Percentiles rank a stretch among this genome's conserved stretches.
These are phyloP conservation scores for Gari tellinella DNA, from an alignment of 2,888 invertebrate species.

Conservation along the genomic window DNA sequence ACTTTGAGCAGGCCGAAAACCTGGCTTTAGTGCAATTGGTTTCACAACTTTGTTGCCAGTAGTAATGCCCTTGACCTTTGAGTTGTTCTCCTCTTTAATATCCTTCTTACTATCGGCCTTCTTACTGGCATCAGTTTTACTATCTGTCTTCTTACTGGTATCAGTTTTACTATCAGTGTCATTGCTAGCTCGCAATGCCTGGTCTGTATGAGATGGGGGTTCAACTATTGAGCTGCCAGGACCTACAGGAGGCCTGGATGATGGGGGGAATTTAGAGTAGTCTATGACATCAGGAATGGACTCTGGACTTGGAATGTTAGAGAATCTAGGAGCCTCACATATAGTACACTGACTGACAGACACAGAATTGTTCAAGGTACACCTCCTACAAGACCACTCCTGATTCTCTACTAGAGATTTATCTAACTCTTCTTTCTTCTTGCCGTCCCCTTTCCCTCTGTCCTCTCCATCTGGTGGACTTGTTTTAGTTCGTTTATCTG, in stretches of 20 bases:
- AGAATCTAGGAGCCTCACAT: conserved; percentile 88
- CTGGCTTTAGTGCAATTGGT: conserved; percentile 4
- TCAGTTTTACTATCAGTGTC: not conserved
- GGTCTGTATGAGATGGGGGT: not conserved
- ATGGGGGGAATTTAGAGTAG: conserved; percentile 52
- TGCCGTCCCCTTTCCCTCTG: not conserved
- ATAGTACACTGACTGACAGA: conserved; percentile 90
- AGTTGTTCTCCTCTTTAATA: conserved; percentile 3
- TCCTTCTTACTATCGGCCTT: conserved; percentile 10
- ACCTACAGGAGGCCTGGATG: conserved; percentile 45
- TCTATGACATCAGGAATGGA: conserved; percentile 60
- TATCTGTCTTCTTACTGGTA: conserved; percentile 9
- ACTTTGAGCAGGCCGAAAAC: not conserved
- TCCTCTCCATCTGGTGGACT: conserved; percentile 3
- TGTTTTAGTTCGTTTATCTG: conserved; percentile 24
- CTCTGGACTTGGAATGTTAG: conserved; percentile 66
- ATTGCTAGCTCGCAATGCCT: conserved; percentile 2
- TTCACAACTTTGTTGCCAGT: not conserved
- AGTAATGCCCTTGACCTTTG: not conserved
- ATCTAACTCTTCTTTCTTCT: not conserved
- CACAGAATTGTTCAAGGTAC: conserved; percentile 90
- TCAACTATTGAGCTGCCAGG: conserved; percentile 11
- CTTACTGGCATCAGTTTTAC: conserved; percentile 6
- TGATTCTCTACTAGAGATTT: conserved; percentile 1
- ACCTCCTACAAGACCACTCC: conserved; percentile 87